Evolutionary conservation across 2,888 invertebrate genomes (phyloP), one percentile per base, ranked within the genome.

Genomic region (Parnassius smintheus): DNA sequence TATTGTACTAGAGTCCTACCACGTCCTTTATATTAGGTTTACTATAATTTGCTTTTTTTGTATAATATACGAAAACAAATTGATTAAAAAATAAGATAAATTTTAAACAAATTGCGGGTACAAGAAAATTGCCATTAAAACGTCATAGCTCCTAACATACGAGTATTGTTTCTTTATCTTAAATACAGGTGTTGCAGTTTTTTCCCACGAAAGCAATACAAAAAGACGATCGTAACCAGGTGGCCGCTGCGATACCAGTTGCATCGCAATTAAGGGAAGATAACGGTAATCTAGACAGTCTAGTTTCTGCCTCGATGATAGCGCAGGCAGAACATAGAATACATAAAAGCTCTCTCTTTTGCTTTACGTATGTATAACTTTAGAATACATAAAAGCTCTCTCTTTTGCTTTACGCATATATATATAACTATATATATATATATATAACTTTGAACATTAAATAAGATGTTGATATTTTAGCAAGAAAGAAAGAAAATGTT

Each of bases 191-290:
- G 86, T 72, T 65, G 66, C 60, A 64, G 71, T 72, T 74, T 78
- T 85, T 86, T 85, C 84, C 77, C 79, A 83, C 78, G 83, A 78
- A 75, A 74, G 71, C 71, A 66, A 75, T 79, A 78, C 74, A 78
- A 78, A 76, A 81, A 75, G 72, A 76, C 69, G 64, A 66, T 58
- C 66, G 68, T 65, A 60, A 76, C 81, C 85, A 86, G 88, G 83
- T 86, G 88, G 75, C 51, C 67, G 65, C 13, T 41, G 35, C 25
- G 45, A 45, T 59, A 75, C 75, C 72, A 75, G 78, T 75, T 69
- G 69, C 70, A 71, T 22, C 71, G 77, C 76, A 84, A 86, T 87
- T 86, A 87, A 84, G 75, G 77, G 75, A 53, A 12, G 61, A 62
- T 65, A 65, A 62, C 61, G 62, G 62, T 54, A 60, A 67, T 66